Base-by-base conservation (phyloP, 2,113 vertebrate species). In the Dryoscopus gambensis region DNA sequence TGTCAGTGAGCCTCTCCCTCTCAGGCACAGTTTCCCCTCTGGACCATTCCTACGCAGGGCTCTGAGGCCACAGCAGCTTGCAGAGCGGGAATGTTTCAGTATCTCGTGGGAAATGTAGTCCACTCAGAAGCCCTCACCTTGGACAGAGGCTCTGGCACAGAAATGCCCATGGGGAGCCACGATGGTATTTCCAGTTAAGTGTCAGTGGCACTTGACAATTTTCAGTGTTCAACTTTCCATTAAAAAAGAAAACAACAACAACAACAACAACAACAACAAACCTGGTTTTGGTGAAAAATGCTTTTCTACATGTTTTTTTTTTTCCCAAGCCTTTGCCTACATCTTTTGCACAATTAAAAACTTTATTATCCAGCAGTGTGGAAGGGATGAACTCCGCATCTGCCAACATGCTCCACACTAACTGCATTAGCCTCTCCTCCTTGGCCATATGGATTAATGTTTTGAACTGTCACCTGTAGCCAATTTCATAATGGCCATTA, bases 111-210 rank as follows among this genome's bases (percentile, higher is more conserved):
- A 60, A 85, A 76, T 21, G 9, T 23, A 42, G 30, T 47, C 16
- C 11, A 21, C 7, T 55, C 30, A 21, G n/a, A 63, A 71, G 18
- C 18, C 14, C 13, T 13, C 0, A 0, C 2, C 16, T 47, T 39
- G 8, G 13, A 76, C 33, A 60, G 31, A 56, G 10, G 4, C 7
- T 37, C 44, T 81, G 15, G 11, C 37, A 67, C 28, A 62, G 15
- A 84, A 81, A 63, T 42, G 53, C 10, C 11, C 8, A 17, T 30
- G 10, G 42, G 9, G 40, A 77, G 3, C 28, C 23, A 46, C 17
- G 65, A 6, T 0, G 0, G 5, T 40, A 31, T 80, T 84, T 71
- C 49, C 28, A 69, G 2, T 40, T 53, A 55, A n/a, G 15, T 30
- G 39, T 53, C 31, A 30, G 7, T 30, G 18, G 14, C 10, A 35